These are phyloP conservation scores for Hemicordylus capensis DNA, from an alignment of 2,113 vertebrate genomes.

Conservation along the genomic window DNA sequence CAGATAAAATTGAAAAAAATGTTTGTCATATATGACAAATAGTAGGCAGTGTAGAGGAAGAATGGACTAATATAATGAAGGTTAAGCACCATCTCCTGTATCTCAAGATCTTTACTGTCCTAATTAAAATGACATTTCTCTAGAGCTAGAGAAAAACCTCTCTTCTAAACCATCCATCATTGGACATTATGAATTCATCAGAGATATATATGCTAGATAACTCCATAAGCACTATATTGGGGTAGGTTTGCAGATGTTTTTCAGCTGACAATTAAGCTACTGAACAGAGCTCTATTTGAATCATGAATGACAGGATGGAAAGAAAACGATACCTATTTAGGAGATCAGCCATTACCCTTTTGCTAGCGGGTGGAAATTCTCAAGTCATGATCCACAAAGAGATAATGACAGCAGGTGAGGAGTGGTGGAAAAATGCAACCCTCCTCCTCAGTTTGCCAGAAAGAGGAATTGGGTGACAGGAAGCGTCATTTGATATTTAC, in stretches of 20 bases:
- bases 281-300: not conserved
- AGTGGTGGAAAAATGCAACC: constrained; percentile 40
- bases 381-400: constrained; percentile 24
- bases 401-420: constrained; percentile 58
- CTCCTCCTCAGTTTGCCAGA: constrained; percentile 36
- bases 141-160: not conserved
- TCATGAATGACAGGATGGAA: not conserved
- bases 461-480: constrained; percentile 45
- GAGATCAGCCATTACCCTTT: not conserved
- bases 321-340: not conserved
- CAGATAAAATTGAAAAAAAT: not conserved
- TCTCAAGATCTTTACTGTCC: not conserved
- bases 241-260: not conserved
- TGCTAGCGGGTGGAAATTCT: not conserved
- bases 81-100: not conserved
- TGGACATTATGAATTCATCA: not conserved
- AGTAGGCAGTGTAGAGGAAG: not conserved
- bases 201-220: not conserved
- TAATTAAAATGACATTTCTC: constrained; percentile 6
- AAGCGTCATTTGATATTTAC: constrained; percentile 48
- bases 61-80: not conserved
- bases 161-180: not conserved
- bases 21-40: not conserved
- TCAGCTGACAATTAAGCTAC: not conserved
- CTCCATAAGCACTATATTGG: not conserved